Base-by-base conservation (phyloP, 2,113 vertebrate species). In the Elachura formosa region DNA sequence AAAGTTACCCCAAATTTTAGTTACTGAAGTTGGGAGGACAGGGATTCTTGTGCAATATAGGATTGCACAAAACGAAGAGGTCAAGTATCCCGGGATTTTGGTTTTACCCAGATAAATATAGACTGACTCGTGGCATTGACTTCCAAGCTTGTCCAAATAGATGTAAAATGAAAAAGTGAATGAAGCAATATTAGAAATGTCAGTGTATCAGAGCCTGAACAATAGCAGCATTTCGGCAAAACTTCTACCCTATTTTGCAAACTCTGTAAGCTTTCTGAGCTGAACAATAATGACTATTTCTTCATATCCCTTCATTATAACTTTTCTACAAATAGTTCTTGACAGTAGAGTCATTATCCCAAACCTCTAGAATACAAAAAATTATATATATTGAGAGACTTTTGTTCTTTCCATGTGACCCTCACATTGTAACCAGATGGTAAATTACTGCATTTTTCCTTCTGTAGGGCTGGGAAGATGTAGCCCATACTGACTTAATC, bases 401-500 rank as follows among this genome's bases (percentile, higher is more conserved):
- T 93, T 86, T 84, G 61, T 84, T 95, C 89, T 84, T 93, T 94
- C 75, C 19, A 7, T 66, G 72, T 84, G 87, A 96, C 87, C 85
- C 31, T 81, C 75, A 74, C 79, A 89, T 95, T 96, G 84, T 28
- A 97, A 97, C 93, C 96, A 96, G 93, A 97, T 97, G 97, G 88
- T 18, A 94, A 95, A 97, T 91, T 34, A 71, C 89, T 68, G 68
- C 84, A 76, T 95, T 95, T 84, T 96, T 75, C 79, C 78, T 93
- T 69, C 90, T 91, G 68, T 93, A 94, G 51, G 59, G 19, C 79
- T 93, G 68, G 85, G 80, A 94, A 75, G 86, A 87, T 73, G 40
- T 63, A 94, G 84, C 77, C 94, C 94, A 95, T 96, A 87, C 90
- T 96, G 93, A 88, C 94, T 97, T 95, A 96, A 97, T 96, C 95